Evolutionary conservation across 2,888 invertebrate species (phyloP), one percentile per base, ranked within the genome.

Genomic region (Creontiades dilutus): DNA sequence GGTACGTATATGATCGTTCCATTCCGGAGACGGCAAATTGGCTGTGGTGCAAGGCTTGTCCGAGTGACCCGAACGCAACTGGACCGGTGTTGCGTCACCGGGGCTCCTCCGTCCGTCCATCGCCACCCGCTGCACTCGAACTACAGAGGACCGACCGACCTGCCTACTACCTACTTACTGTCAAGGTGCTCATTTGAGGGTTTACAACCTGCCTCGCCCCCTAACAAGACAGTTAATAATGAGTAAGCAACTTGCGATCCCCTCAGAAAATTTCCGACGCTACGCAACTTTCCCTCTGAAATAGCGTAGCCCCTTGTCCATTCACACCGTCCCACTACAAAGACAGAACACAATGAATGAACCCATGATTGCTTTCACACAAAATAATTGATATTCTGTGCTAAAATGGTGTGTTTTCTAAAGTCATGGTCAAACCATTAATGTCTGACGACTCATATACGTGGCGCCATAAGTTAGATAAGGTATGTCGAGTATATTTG

Each of bases 51-150:
- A 76, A 76, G 76, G 23, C 12, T 1, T 19, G 75, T 28, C 37
- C 28, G 76, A 76, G 46, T 76, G 76, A 76, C 76, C 76, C 46
- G 27, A 4, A 27, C 76, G 14, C 28, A 76, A 76, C 28, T 76
- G 76, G 76, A 37, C 27, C 76, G 76, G 14, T 16, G 76, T 76
- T 76, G 5, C 76, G 76, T 76, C 76, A 76, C 37, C 27, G 28
- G 28, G 27, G 13, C 76, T 76, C 27, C 76, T 14, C 28, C 23
- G 76, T 27, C 76, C 28, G 16, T 57, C 57, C 16, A 19, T 19
- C n/a, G 19, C 16, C 61, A 19, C 16, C 16, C 61, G 4, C 61
- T 52, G 11, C 2, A 37, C 37, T 7, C 7, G 7, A 2, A 14
- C 3, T 52, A 52, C 52, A n/a, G n/a, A n/a, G n/a, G n/a, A n/a